Evolutionary conservation across 2,888 invertebrate species (phyloP).

Genomic region (Zelleria hepariella): DNA sequence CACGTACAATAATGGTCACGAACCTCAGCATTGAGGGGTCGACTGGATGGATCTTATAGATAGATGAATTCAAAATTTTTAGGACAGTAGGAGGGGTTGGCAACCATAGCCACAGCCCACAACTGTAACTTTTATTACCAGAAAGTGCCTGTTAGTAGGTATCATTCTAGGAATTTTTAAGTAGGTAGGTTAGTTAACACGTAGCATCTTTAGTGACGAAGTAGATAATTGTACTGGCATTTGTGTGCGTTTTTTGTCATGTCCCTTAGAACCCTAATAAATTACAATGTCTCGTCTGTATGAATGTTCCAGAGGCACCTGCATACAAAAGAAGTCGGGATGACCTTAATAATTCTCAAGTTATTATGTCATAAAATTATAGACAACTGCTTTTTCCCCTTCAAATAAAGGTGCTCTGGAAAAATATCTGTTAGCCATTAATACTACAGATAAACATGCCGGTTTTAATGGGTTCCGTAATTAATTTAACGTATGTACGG

Average conservation of each 20-base stretch:
- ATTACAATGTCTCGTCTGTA: slow-evolving; percentile 32
- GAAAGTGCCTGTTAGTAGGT: background rate
- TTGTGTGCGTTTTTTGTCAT: slow-evolving; percentile 38
- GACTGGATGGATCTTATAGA: too few relatives aligned
- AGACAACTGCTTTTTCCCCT: background rate
- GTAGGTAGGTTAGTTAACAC: background rate
- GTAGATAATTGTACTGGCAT: slow-evolving; percentile 48
- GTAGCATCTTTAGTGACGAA: background rate
- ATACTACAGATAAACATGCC: background rate
- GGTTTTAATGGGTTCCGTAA: background rate
- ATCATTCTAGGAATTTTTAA: background rate
- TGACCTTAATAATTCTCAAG: slow-evolving; percentile 30
- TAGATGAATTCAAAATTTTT: too few relatives aligned
- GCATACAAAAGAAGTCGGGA: slow-evolving; percentile 45
- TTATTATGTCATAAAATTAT: slow-evolving; percentile 9
- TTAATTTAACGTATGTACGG: background rate
- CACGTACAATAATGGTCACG: too few relatives aligned
- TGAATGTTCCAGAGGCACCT: slow-evolving; percentile 48
- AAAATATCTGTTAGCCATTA: background rate
- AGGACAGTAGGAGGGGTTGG: too few relatives aligned
- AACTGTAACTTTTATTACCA: background rate
- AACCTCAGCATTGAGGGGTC: too few relatives aligned
- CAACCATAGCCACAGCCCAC: too few relatives aligned
- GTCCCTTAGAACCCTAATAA: slow-evolving; percentile 31
- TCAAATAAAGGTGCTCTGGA: background rate